phyloP scores from a whole-genome alignment of 2,888 invertebrate genomes.

The Mellilla xanthometata region DNA sequence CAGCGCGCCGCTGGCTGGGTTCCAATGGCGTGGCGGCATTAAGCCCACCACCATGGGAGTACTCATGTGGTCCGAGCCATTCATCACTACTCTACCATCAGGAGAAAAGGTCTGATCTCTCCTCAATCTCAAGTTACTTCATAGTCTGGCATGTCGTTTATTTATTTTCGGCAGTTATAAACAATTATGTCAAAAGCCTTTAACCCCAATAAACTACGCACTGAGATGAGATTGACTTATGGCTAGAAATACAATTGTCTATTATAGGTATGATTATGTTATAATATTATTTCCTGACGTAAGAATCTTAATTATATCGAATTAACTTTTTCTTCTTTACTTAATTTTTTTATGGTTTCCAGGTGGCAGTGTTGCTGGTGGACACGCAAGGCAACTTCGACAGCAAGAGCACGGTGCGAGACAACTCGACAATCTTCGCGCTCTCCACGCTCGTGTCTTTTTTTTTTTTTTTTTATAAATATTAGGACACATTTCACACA shows the following conservation, averaged over 20 bases:
- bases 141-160: too few species aligned
- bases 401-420: slow-evolving; percentile 94
- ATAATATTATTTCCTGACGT: too few species aligned
- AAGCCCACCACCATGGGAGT: slow-evolving; percentile 19
- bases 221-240: too few species aligned
- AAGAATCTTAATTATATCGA: too few species aligned
- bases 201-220: too few species aligned
- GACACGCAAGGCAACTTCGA: slow-evolving; percentile 97
- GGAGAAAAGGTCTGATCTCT: slow-evolving; percentile 70
- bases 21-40: slow-evolving; percentile 93
- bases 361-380: slow-evolving; percentile 90
- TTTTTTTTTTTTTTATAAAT: slow-evolving; percentile 95
- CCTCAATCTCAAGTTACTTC: too few species aligned
- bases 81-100: slow-evolving; percentile 48
- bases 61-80: slow-evolving; percentile 40
- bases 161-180: too few species aligned
- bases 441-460: slow-evolving; percentile 96
- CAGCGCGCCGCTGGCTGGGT: slow-evolving; percentile 80
- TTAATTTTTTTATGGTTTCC: slow-evolving; percentile 19
- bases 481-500: slow-evolving; percentile 89
- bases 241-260: too few species aligned
- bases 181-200: too few species aligned
- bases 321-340: too few species aligned
- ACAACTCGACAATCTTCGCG: slow-evolving; percentile 87
- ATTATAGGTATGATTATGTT: too few species aligned